A percentile compares a stretch with the other conserved stretches of the same genome.
Evolutionary conservation across 2,113 vertebrate genomes (phyloP).

Genomic region (Ceyx margarethae): DNA sequence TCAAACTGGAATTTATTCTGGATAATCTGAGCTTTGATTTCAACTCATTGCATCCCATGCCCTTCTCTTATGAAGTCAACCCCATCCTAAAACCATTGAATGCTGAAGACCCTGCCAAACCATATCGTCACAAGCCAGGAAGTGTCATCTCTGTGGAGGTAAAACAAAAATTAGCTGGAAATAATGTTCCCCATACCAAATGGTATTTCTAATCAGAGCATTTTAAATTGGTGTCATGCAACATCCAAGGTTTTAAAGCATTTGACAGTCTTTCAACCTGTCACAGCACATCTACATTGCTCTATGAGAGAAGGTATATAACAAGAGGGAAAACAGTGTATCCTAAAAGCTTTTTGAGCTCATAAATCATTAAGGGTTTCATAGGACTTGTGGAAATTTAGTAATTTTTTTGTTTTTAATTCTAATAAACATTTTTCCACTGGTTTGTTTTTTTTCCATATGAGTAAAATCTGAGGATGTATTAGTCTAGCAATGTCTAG

Average conservation of each 20-base stretch:
- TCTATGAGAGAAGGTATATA: background rate
- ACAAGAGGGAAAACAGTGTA: background rate
- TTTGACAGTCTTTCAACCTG: background rate
- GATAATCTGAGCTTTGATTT: constrained; percentile 93
- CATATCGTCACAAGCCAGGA: constrained; percentile 93
- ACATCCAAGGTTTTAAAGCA: background rate
- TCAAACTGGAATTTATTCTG: constrained; percentile 88
- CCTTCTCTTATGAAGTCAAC: constrained; percentile 89
- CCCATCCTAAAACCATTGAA: constrained; percentile 83
- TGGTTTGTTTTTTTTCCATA: background rate
- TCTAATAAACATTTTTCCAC: background rate
- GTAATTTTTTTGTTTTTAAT: background rate
- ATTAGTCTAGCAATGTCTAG: background rate
- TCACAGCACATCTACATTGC: background rate
- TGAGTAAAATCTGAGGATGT: background rate
- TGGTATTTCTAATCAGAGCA: background rate
- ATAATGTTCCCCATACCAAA: background rate
- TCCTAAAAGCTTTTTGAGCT: background rate
- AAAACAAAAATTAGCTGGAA: background rate
- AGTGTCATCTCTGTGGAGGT: constrained; percentile 98
- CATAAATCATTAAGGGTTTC: background rate
- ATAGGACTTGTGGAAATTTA: background rate
- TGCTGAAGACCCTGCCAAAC: constrained; percentile 81
- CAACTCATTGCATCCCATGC: constrained; percentile 74
- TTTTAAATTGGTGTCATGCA: background rate